Conservation (phyloP, 2,113 vertebrate genomes). For the Odobenus rosmarus region DNA sequence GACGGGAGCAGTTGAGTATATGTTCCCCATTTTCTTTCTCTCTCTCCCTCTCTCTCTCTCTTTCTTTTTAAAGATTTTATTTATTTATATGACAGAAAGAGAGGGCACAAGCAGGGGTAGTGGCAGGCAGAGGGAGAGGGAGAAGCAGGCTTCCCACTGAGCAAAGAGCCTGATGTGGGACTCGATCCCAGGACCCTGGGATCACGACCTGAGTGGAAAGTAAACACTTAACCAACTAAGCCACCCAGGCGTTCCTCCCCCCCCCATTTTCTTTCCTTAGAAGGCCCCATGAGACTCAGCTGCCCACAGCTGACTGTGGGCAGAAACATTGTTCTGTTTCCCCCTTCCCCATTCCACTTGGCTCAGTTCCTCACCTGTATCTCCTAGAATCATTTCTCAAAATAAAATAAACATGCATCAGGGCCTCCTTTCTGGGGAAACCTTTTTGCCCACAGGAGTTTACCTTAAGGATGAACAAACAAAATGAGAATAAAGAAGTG, state of each 20-base stretch:
- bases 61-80: not conserved
- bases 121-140: not conserved
- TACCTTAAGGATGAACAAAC: not conserved
- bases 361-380: not conserved
- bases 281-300: not conserved
- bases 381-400: not conserved
- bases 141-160: not conserved
- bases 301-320: not conserved
- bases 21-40: not conserved
- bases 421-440: not conserved
- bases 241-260: too few relatives aligned
- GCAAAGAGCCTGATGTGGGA: not conserved
- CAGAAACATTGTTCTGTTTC: not conserved
- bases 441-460: not conserved
- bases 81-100: not conserved
- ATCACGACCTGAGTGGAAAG: not conserved
- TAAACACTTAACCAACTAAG: not conserved
- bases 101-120: not conserved
- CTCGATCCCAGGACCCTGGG: not conserved
- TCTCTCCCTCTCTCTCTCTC: too few relatives aligned
- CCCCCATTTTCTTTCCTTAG: not conserved
- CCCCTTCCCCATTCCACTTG: not conserved
- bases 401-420: not conserved
- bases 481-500: not conserved
- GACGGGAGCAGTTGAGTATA: not conserved